Percentiles rank a stretch among this genome's conserved stretches.
Evolutionary conservation across 2,797 vertebrate species (phyloP).

Genomic region (Loriculus beryllinus): DNA sequence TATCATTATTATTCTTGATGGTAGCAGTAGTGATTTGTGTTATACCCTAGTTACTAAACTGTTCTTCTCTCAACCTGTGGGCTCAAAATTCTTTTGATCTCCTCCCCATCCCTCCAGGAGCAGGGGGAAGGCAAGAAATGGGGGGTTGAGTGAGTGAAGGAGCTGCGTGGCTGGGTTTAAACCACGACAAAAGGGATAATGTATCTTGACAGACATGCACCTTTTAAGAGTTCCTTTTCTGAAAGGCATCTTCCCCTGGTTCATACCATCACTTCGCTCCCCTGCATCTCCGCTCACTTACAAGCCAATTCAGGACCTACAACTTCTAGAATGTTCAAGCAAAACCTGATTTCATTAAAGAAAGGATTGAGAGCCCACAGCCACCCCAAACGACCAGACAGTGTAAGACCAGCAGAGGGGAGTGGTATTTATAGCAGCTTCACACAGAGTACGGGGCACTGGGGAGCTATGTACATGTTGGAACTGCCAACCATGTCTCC

Average conservation of each 20-base stretch:
- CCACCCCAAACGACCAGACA: neutral
- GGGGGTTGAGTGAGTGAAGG: too few species aligned
- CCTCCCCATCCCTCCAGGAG: too few species aligned
- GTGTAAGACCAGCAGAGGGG: neutral
- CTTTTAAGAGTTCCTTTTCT: neutral
- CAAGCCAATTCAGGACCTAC: neutral
- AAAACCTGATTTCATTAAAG: neutral
- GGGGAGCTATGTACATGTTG: neutral
- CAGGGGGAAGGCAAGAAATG: too few species aligned
- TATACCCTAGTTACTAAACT: too few species aligned
- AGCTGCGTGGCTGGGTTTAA: too few species aligned
- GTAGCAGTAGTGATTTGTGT: too few species aligned
- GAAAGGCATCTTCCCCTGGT: neutral
- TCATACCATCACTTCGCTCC: neutral
- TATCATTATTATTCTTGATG: too few species aligned
- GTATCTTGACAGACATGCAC: neutral
- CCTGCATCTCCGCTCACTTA: neutral
- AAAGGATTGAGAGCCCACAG: neutral
- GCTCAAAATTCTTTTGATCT: too few species aligned
- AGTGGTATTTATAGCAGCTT: conserved; percentile 39
- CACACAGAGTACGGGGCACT: neutral
- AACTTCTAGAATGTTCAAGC: neutral
- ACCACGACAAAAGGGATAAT: too few species aligned
- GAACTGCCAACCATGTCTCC: neutral
- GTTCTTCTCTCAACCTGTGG: too few species aligned